Conservation (phyloP, 1,140 invertebrate species). For the Anoplolepis gracilipes region DNA sequence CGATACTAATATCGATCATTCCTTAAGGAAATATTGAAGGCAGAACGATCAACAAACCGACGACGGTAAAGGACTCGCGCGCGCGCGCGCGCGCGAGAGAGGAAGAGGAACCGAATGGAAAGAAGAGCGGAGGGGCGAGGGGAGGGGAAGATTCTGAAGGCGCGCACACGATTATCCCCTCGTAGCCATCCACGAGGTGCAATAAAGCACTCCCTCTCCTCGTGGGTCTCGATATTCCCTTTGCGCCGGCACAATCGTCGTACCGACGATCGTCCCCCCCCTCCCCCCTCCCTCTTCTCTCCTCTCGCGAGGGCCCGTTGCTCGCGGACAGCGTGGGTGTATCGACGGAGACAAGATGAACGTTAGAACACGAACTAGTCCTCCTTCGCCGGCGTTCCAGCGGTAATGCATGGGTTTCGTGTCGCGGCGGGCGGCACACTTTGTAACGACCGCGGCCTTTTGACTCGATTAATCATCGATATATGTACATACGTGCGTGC, state of each 20-base stretch:
- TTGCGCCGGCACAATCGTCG: constrained; percentile 57
- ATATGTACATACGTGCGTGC: constrained; percentile 77
- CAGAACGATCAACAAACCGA: constrained; percentile 7
- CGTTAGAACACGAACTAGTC: constrained; percentile 82
- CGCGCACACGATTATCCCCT: constrained; percentile 63
- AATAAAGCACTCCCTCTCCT: constrained; percentile 69
- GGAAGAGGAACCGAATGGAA: constrained; percentile 17
- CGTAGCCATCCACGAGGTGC: constrained; percentile 53
- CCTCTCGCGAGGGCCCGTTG: constrained; percentile 25
- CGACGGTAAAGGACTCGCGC: neutral
- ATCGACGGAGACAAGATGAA: constrained; percentile 80
- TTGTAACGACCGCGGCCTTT: constrained; percentile 85
- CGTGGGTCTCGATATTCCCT: constrained; percentile 51
- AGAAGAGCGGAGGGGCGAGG: neutral
- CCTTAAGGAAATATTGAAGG: neutral
- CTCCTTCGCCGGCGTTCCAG: constrained; percentile 74
- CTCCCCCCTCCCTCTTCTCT: neutral
- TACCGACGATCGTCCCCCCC: neutral
- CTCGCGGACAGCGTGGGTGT: constrained; percentile 78
- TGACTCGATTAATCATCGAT: constrained; percentile 86
- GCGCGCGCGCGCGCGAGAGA: constrained; percentile 34
- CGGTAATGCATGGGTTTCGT: constrained; percentile 84
- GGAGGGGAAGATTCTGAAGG: constrained; percentile 32
- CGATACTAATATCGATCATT: constrained; percentile 39
- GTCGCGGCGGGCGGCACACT: constrained; percentile 86